Base-by-base conservation (phyloP, 2,888 invertebrate species). In the Megaustenia siamemsis region DNA sequence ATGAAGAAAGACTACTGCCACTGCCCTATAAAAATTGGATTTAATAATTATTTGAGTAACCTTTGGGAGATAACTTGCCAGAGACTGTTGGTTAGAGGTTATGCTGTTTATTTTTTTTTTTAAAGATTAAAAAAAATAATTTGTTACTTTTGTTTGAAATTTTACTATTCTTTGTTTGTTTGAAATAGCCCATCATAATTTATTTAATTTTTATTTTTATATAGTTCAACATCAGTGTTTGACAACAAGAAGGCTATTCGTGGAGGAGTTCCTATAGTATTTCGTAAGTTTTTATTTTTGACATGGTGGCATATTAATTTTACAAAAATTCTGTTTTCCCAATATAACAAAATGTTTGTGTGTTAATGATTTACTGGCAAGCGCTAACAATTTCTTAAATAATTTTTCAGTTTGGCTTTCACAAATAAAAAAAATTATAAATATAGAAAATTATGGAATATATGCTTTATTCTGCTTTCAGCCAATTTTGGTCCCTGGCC, bases 401-500 rank as follows among this genome's bases (percentile, higher is more conserved):
- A n/a, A n/a, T n/a, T n/a, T n/a, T n/a, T n/a, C 49, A 15, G 6
- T 49, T 49, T 10, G 15, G 49, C 49, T 10, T 10, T 49, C 24
- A 53, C 24, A 15, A 53, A 15, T 53, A 18, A 53, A 15, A 15
- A 53, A 53, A 21, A 24, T 53, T 21, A 21, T 53, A 53, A 53
- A 53, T 53, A 10, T 24, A 8, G 18, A 32, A 38, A 2, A 38
- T 35, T 38, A 21, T 38, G 38, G 21, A 1, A 28, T 85, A 86
- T 68, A 38, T 68, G 21, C 21, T 24, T 32, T 32, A n/a, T 28
- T 71, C 4, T 28, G 38, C 86, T 94, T 94, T 21, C 95, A 98
- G 98, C 98, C 91, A 97, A 98, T 95, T 98, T 98, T 95, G 98
- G 98, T 84, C 96, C 97, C 90, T 98, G 98, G 98, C 96, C 96